These are phyloP conservation scores for Ischnura elegans DNA, from an alignment of 2,888 invertebrate genomes.

Conservation along the genomic window DNA sequence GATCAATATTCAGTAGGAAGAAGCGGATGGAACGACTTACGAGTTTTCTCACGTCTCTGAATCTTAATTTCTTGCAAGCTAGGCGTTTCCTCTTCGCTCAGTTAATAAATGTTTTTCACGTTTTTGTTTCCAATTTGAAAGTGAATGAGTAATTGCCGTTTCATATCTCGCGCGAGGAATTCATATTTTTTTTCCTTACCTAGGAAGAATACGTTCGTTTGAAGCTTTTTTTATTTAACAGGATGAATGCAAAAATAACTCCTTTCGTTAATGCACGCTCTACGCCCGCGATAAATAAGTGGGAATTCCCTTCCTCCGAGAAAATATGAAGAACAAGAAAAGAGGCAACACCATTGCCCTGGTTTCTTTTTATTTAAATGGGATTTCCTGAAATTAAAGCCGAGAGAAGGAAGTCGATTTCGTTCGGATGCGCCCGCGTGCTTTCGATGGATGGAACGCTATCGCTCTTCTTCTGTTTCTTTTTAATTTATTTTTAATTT, in stretches of 20 bases:
- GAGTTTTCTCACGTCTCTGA: not conserved
- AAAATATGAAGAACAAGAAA: too few species aligned
- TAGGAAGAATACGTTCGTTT: not conserved
- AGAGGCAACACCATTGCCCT: too few species aligned
- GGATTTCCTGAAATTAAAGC: constrained; percentile 19
- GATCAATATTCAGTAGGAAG: too few species aligned
- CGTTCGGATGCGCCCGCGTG: not conserved
- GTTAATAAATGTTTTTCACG: not conserved
- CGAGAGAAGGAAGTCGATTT: not conserved
- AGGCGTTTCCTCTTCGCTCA: not conserved
- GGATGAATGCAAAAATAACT: not conserved
- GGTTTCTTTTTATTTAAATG: not conserved
- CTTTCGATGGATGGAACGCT: not conserved
- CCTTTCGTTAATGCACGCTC: not conserved
- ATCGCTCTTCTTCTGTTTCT: not conserved
- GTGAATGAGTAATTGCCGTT: not conserved
- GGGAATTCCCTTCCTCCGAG: not conserved
- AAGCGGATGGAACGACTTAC: not conserved
- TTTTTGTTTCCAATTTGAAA: not conserved
- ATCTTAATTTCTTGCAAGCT: constrained; percentile 2
- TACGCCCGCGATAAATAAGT: not conserved
- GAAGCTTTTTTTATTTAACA: not conserved
- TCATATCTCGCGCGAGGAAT: not conserved
- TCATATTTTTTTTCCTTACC: not conserved
- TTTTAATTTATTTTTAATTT: too few species aligned